Evolutionary conservation across 2,888 invertebrate genomes (phyloP).

Genomic region (Acleris holmiana): DNA sequence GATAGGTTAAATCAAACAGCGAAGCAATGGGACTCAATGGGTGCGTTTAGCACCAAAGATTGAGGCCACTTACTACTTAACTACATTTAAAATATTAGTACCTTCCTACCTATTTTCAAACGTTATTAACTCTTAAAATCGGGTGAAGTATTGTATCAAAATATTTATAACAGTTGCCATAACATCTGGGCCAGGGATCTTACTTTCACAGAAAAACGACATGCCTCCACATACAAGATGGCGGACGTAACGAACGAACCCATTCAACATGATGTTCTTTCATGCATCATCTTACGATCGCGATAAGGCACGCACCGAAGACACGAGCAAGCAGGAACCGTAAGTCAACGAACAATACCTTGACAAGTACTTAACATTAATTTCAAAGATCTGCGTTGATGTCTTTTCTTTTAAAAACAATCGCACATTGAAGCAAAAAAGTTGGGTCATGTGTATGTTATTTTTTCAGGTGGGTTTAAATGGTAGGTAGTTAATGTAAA

Average conservation of each 20-base stretch:
- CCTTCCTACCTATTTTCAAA: too few relatives aligned
- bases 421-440: too few relatives aligned
- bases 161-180: not conserved
- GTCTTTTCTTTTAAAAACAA: slow-evolving; percentile 5
- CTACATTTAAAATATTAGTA: too few relatives aligned
- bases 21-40: too few relatives aligned
- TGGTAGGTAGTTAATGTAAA: too few relatives aligned
- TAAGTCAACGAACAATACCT: too few relatives aligned
- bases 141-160: not conserved
- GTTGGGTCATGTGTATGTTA: too few relatives aligned
- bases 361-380: not conserved
- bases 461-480: too few relatives aligned
- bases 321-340: not conserved
- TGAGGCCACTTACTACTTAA: too few relatives aligned
- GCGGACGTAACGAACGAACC: slow-evolving; percentile 17
- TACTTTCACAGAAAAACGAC: slow-evolving; percentile 13
- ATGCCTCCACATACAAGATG: slow-evolving; percentile 3
- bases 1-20: too few relatives aligned
- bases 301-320: not conserved
- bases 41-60: too few relatives aligned
- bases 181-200: slow-evolving; percentile 1
- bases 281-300: slow-evolving; percentile 4
- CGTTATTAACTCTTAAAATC: too few relatives aligned
- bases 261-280: slow-evolving; percentile 20
- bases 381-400: slow-evolving; percentile 6